These are phyloP conservation scores for Xenopus tropicalis DNA, from an alignment of 2,113 vertebrate genomes.

Conservation along the genomic window DNA sequence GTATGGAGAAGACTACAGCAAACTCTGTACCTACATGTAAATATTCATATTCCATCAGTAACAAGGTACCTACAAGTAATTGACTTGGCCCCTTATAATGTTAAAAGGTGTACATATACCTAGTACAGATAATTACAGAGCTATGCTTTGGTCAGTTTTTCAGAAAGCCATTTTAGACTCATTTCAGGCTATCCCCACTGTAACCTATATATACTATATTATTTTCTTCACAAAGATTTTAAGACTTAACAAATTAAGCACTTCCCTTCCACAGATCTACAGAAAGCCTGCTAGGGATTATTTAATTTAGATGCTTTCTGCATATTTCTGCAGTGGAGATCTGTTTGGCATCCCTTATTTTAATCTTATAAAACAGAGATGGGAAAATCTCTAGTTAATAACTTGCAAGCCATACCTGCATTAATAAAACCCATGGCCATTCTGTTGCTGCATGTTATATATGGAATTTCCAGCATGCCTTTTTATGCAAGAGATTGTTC, in stretches of 20 bases:
- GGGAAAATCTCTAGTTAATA: too few species aligned
- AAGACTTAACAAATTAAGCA: too few species aligned
- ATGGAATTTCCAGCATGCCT: too few species aligned
- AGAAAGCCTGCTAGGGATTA: not conserved
- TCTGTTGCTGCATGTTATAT: too few species aligned
- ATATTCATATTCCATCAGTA: slow-evolving; percentile 14
- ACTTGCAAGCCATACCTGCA: too few species aligned
- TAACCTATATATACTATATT: too few species aligned
- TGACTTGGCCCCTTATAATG: slow-evolving; percentile 4
- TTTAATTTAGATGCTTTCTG: not conserved
- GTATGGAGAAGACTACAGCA: slow-evolving; percentile 1
- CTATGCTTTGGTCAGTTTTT: slow-evolving; percentile 25
- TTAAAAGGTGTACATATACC: not conserved
- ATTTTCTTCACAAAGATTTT: too few species aligned
- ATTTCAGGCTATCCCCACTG: too few species aligned
- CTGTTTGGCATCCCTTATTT: too few species aligned
- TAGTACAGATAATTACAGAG: slow-evolving; percentile 6
- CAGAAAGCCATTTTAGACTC: slow-evolving; percentile 18
- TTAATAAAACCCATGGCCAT: too few species aligned
- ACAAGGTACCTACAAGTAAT: slow-evolving; percentile 5
- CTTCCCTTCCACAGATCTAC: not conserved
- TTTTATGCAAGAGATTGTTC: too few species aligned
- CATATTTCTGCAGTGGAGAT: not conserved
- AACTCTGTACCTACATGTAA: not conserved
- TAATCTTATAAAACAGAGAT: too few species aligned